Evolutionary conservation across 2,797 vertebrate genomes (phyloP), one percentile per base, ranked within the genome.

Genomic region (Oryzias sinensis): DNA sequence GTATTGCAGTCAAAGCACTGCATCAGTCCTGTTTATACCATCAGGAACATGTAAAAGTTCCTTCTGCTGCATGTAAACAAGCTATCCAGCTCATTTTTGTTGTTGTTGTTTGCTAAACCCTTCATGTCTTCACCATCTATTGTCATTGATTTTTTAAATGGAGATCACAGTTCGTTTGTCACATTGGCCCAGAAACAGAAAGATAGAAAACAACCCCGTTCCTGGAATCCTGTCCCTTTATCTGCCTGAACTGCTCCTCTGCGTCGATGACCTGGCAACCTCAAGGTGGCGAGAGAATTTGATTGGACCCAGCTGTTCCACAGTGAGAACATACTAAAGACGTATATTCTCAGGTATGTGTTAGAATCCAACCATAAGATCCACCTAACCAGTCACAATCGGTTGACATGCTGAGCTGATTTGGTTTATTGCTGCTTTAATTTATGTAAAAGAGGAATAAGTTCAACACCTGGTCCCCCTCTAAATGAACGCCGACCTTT

Each of bases 131-230:
- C 11, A 37, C 33, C 3, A 37, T 37, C 1, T 11, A 3, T 13
- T 37, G 8, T 11, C 33, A 37, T 41, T 8, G 4, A 1, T 14
- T 14, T n/a, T 43, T 43, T 43, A 9, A 33, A 2, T 43, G 43
- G 15, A 17, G n/a, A 15, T 55, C 27, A 47, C 17, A 44, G 22
- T 27, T 47, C 4, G 49, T 59, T 53, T 46, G 22, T 56, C 49
- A 49, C 4, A 55, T 58, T 24, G 49, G 14, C 24, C 16, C 43
- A 44, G 16, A 56, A 48, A 50, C 59, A 57, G 41, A 64, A 55
- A 55, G 54, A 3, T 51, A 53, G 40, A 22, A 9, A 13, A 37
- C 33, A 11, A 37, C 33, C 33, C 2, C 11, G 33, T 14, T 15
- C 5, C 16, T 50, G 22, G 13, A 48, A 59, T 16, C 47, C 9